Percentiles rank a stretch among this genome's conserved stretches.
These are phyloP conservation scores for Apamea crenata DNA, from an alignment of 2,888 invertebrate species.

Conservation along the genomic window DNA sequence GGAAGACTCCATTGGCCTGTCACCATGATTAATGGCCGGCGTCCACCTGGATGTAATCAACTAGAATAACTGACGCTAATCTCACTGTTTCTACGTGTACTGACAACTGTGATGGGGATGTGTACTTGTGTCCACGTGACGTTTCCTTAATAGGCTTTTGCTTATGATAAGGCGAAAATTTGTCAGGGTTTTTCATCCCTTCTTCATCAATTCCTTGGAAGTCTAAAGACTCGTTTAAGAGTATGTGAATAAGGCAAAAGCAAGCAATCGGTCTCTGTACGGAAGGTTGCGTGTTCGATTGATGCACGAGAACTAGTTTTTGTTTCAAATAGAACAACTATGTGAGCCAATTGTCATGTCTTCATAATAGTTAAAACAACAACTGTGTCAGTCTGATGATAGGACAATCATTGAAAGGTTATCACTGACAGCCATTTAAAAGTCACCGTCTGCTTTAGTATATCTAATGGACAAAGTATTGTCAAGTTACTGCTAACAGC, in stretches of 20 bases:
- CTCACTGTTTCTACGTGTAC: slow-evolving; percentile 29
- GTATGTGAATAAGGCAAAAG: not conserved
- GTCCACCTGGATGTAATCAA: slow-evolving; percentile 57
- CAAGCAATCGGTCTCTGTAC: not conserved
- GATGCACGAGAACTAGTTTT: slow-evolving; percentile 9
- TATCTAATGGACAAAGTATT: slow-evolving; percentile 3
- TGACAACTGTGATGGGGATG: slow-evolving; percentile 36
- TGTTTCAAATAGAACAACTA: not conserved
- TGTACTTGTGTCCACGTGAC: slow-evolving; percentile 5
- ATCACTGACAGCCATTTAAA: not conserved
- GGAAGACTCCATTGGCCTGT: slow-evolving; percentile 54
- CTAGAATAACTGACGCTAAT: slow-evolving; percentile 57
- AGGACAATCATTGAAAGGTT: no score
- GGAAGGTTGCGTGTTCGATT: slow-evolving; percentile 6
- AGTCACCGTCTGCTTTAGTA: not conserved
- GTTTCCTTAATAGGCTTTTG: slow-evolving; percentile 18
- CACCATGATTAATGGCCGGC: slow-evolving; percentile 56
- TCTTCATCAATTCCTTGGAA: not conserved
- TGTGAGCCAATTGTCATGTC: slow-evolving; percentile 2
- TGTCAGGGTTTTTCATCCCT: not conserved
- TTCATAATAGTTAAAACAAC: not conserved
- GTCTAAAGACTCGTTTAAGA: not conserved
- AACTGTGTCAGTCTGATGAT: slow-evolving; percentile 20
- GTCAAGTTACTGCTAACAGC: slow-evolving; percentile 10
- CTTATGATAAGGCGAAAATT: not conserved